Percentiles rank a stretch among this genome's conserved stretches.
Conservation (phyloP, 1,140 invertebrate genomes). For the Acromyrmex echinatior region DNA sequence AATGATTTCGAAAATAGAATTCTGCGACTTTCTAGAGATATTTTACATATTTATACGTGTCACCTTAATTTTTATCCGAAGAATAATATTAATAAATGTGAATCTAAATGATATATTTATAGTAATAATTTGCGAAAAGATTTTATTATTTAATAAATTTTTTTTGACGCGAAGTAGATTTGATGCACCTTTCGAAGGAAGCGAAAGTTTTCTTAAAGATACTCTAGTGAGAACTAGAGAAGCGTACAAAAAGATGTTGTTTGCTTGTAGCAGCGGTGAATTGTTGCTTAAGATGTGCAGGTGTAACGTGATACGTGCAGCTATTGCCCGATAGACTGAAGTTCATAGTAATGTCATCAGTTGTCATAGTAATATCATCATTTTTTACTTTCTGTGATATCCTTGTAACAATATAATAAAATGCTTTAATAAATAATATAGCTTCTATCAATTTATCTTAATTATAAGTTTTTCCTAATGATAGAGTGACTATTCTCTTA, state of each 20-base stretch:
- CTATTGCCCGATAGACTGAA: neutral
- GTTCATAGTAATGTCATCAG: neutral
- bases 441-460: neutral
- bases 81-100: neutral
- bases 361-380: neutral
- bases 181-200: neutral
- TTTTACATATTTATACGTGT: neutral
- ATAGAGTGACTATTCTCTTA: neutral
- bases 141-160: neutral
- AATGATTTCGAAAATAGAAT: neutral
- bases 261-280: constrained; percentile 6
- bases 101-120: neutral
- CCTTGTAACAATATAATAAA: neutral
- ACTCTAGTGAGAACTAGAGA: neutral
- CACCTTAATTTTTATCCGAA: neutral
- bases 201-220: neutral
- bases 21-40: neutral
- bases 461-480: neutral
- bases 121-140: neutral
- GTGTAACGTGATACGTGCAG: constrained; percentile 25
- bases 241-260: neutral
- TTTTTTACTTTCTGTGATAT: neutral
- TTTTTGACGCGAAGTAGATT: neutral
- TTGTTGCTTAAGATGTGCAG: constrained; percentile 62
- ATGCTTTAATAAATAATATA: neutral